phyloP scores from a whole-genome alignment of 2,888 invertebrate species.

The Acleris emargana region DNA sequence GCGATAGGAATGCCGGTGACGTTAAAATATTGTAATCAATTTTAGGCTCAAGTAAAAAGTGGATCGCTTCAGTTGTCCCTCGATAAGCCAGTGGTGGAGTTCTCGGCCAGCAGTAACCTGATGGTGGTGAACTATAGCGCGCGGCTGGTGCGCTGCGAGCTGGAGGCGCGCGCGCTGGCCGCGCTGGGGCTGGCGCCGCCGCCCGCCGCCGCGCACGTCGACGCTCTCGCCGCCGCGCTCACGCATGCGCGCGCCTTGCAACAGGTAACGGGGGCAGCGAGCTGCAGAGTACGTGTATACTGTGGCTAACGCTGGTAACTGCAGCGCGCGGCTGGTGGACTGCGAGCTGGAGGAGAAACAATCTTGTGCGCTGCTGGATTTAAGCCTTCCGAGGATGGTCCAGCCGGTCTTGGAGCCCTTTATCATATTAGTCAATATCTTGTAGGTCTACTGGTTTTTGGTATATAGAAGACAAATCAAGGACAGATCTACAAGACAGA shows the following conservation, averaged over 20 bases:
- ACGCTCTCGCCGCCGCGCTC: constrained; percentile 90
- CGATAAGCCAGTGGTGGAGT: constrained; percentile 91
- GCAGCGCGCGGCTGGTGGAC: neutral
- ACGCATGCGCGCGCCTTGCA: neutral
- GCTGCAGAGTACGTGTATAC: neutral
- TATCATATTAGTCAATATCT: no score
- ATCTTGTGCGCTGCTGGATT: no score
- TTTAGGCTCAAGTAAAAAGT: constrained; percentile 68
- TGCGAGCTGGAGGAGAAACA: neutral
- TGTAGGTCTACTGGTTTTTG: no score
- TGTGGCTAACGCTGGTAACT: neutral
- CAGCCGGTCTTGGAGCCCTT: no score
- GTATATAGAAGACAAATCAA: no score
- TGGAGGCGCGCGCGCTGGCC: constrained; percentile 94
- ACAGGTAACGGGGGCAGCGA: neutral
- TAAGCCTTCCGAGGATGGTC: no score
- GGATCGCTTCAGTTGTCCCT: constrained; percentile 64
- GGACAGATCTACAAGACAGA: no score
- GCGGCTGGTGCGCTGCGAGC: constrained; percentile 90
- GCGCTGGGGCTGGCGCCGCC: constrained; percentile 92
- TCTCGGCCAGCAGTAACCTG: constrained; percentile 87
- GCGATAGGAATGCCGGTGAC: no score
- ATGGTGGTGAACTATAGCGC: constrained; percentile 97
- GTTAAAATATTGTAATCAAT: neutral
- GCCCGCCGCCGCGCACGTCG: constrained; percentile 88